Percentiles rank a stretch among this genome's conserved stretches.
phyloP scores from a whole-genome alignment of 2,888 invertebrate species.

The Ichneumoninae sp. region DNA sequence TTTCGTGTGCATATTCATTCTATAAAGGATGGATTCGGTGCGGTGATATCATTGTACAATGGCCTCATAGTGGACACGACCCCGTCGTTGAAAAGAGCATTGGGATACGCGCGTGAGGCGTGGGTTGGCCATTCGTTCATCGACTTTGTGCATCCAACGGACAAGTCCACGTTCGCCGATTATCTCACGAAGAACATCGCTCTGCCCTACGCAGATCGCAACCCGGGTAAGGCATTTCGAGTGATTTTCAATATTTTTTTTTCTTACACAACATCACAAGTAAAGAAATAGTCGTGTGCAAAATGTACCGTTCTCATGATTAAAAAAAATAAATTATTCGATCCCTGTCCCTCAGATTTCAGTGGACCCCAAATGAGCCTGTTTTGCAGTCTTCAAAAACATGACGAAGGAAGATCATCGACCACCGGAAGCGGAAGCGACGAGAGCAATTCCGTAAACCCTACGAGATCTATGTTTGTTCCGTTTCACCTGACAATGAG shows the following conservation, averaged over 20 bases:
- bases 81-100: constrained; percentile 87
- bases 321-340: not conserved
- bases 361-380: constrained; percentile 79
- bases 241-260: not conserved
- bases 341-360: constrained; percentile 62
- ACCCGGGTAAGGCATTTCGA: constrained; percentile 72
- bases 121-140: constrained; percentile 94
- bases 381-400: constrained; percentile 89
- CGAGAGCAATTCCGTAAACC: constrained; percentile 84
- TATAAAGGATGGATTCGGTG: constrained; percentile 90
- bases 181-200: constrained; percentile 90
- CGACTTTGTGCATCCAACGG: constrained; percentile 93
- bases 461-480: constrained; percentile 87
- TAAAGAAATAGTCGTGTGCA: not conserved
- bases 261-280: not conserved
- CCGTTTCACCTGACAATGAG: constrained; percentile 91
- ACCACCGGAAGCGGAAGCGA: constrained; percentile 60
- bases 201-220: constrained; percentile 86
- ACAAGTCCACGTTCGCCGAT: constrained; percentile 90
- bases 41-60: constrained; percentile 93
- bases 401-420: constrained; percentile 82
- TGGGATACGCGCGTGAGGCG: constrained; percentile 93
- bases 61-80: constrained; percentile 93
- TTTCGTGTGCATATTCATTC: constrained; percentile 40
- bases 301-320: not conserved